These are phyloP conservation scores for Pachypeltis micranthus DNA, from an alignment of 1,140 invertebrate genomes.

Conservation along the genomic window DNA sequence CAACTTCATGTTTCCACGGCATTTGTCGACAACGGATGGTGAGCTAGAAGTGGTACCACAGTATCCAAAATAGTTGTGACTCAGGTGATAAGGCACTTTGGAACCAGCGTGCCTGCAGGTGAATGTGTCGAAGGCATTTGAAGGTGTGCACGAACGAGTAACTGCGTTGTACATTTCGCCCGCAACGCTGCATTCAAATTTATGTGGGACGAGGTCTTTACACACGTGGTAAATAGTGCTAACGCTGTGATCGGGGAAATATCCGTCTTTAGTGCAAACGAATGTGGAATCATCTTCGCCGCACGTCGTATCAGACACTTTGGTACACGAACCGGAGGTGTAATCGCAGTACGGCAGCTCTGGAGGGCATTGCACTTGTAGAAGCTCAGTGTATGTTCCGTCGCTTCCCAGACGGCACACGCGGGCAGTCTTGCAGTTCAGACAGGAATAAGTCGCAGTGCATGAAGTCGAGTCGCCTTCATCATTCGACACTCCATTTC, in stretches of 20 bases:
- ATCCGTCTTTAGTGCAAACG: slow-evolving; percentile 16
- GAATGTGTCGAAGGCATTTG: not conserved
- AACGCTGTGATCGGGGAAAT: slow-evolving; percentile 14
- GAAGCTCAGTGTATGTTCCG: not conserved
- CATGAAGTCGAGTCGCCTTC: too few species aligned
- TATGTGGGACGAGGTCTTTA: not conserved
- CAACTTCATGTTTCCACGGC: slow-evolving; percentile 6
- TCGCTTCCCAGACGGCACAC: not conserved
- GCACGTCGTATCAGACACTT: not conserved
- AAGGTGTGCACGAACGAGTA: not conserved
- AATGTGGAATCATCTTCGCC: not conserved
- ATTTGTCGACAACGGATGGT: slow-evolving; percentile 7
- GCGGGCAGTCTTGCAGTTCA: slow-evolving; percentile 11
- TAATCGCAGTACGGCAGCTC: slow-evolving; percentile 8
- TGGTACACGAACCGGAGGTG: slow-evolving; percentile 10
- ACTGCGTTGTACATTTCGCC: not conserved
- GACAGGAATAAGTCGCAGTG: slow-evolving; percentile 1
- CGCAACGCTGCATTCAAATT: slow-evolving; percentile 1
- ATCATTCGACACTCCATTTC: too few species aligned
- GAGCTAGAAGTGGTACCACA: not conserved
- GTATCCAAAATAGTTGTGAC: slow-evolving; percentile 13
- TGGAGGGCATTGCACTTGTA: not conserved
- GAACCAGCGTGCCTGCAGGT: not conserved
- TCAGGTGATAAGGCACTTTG: not conserved
- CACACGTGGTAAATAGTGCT: slow-evolving; percentile 10